Conservation (phyloP, 2,797 vertebrate species). For the Cynopterus sphinx region DNA sequence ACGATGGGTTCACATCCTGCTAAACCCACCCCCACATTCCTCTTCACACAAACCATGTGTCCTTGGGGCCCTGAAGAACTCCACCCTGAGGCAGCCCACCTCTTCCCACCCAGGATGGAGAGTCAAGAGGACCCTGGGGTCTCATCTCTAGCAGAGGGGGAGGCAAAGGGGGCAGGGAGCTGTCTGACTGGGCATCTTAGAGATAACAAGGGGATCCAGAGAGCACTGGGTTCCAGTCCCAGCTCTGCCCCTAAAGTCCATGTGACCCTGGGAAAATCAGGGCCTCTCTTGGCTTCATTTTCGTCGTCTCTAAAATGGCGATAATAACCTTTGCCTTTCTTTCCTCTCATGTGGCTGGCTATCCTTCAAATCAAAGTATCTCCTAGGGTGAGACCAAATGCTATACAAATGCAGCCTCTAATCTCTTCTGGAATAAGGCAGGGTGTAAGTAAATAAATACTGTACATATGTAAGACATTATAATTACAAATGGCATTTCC, state of each 20-base stretch:
- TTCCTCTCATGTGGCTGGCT: neutral
- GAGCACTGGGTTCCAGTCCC: neutral
- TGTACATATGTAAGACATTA: constrained; percentile 70
- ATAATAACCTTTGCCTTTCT: neutral
- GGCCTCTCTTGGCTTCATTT: neutral
- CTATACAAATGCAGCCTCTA: constrained; percentile 44
- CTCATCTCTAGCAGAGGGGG: too few species aligned
- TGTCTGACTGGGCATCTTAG: neutral
- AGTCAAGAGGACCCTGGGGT: neutral
- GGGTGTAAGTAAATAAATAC: constrained; percentile 71
- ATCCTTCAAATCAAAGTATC: constrained; percentile 64
- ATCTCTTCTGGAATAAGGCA: constrained; percentile 53
- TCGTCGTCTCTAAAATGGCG: neutral
- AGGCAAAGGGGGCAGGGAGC: too few species aligned
- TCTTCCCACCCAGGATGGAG: neutral
- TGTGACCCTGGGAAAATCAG: neutral
- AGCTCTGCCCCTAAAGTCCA: neutral
- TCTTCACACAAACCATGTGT: neutral
- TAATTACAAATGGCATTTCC: constrained; percentile 63
- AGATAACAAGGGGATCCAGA: neutral
- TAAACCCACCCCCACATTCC: neutral
- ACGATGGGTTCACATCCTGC: neutral
- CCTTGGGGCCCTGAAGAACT: neutral
- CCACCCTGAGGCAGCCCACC: neutral
- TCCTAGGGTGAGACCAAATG: constrained; percentile 44